phyloP scores from a whole-genome alignment of 2,113 vertebrate genomes.

The Naja naja region DNA sequence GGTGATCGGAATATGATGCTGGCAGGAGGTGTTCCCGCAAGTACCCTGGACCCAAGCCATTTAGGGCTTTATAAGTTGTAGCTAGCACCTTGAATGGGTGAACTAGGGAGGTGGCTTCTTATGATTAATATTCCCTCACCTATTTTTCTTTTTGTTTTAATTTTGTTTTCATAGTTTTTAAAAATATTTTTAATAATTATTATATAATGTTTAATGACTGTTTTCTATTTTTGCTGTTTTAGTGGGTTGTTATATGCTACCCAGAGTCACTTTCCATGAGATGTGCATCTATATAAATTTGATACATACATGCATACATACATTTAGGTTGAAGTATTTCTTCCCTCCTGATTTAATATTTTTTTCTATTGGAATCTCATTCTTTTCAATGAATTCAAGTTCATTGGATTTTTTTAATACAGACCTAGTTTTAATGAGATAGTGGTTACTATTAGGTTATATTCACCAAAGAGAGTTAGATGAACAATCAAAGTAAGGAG shows the following conservation, averaged over 20 bases:
- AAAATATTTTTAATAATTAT: neutral
- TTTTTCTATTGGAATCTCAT: neutral
- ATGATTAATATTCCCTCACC: neutral
- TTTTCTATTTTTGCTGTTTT: neutral
- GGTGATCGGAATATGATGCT: too few species aligned
- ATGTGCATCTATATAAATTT: too few species aligned
- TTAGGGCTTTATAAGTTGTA: too few species aligned
- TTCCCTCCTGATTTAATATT: neutral
- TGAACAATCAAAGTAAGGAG: neutral
- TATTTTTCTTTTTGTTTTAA: neutral
- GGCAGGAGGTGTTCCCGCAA: too few species aligned
- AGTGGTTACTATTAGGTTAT: neutral
- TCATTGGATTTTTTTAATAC: neutral
- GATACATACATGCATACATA: too few species aligned
- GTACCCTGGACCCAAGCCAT: too few species aligned
- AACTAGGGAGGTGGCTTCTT: neutral
- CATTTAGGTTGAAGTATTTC: neutral
- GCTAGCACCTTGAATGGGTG: too few species aligned
- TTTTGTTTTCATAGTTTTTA: neutral
- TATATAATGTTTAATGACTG: neutral
- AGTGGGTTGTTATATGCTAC: too few species aligned
- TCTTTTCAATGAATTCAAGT: neutral
- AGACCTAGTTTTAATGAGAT: neutral
- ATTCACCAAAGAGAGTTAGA: neutral
- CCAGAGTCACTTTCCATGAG: too few species aligned